Evolutionary conservation across 2,113 vertebrate genomes (phyloP).

Genomic region (Sebastes schlegelii): DNA sequence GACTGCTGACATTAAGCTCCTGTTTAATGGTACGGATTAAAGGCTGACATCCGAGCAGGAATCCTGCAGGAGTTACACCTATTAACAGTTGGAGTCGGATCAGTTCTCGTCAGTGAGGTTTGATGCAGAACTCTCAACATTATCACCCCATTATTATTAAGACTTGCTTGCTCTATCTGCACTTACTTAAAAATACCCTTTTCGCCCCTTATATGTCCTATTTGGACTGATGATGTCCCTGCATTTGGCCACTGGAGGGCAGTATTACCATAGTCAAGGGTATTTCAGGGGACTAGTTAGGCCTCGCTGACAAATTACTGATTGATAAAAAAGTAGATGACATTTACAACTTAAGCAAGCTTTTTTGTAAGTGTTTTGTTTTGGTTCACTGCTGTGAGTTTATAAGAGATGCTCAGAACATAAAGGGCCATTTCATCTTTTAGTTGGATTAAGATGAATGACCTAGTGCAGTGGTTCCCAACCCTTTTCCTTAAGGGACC

Average conservation of each 20-base stretch:
- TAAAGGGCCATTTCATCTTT: neutral
- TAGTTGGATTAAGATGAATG: neutral
- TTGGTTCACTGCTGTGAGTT: neutral
- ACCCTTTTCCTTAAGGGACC: too few relatives aligned
- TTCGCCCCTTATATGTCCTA: neutral
- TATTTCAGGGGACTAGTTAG: neutral
- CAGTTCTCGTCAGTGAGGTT: neutral
- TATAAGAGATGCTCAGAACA: neutral
- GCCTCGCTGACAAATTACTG: neutral
- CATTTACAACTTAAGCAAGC: neutral
- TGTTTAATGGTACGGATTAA: slow-evolving; percentile 43
- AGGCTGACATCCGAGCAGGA: slow-evolving; percentile 9
- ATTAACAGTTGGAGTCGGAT: slow-evolving; percentile 10
- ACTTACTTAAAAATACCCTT: neutral
- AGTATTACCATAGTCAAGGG: slow-evolving; percentile 4
- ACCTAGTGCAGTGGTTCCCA: neutral
- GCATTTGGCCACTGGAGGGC: slow-evolving; percentile 35
- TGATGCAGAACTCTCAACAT: slow-evolving; percentile 1
- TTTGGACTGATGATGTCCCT: neutral
- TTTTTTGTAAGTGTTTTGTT: neutral
- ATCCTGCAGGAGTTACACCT: neutral
- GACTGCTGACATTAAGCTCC: slow-evolving; percentile 22
- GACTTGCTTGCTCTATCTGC: too few relatives aligned
- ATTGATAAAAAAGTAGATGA: neutral
- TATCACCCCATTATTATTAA: neutral